These are phyloP conservation scores for Thymelicus sylvestris DNA, from an alignment of 2,888 invertebrate genomes.

Conservation along the genomic window DNA sequence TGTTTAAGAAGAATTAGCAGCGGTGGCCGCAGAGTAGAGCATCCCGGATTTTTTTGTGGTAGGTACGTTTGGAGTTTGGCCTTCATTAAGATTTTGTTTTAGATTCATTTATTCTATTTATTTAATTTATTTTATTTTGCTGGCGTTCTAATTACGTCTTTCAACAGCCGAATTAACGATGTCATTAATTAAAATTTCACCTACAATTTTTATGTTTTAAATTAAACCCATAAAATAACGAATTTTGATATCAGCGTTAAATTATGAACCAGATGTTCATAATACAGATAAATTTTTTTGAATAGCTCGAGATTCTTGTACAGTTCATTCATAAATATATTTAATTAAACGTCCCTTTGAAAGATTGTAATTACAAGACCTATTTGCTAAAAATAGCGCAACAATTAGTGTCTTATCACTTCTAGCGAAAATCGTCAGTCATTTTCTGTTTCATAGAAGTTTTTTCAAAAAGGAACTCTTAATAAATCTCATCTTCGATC, in stretches of 20 bases:
- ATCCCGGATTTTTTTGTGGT: too few relatives aligned
- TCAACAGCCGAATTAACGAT: not conserved
- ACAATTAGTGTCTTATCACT: slow-evolving; percentile 16
- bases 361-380: not conserved
- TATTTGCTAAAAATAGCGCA: slow-evolving; percentile 10
- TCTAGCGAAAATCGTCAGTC: not conserved
- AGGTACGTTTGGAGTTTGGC: not conserved
- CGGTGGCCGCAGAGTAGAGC: too few relatives aligned
- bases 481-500: too few relatives aligned
- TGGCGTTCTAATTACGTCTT: not conserved
- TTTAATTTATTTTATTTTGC: not conserved
- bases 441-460: slow-evolving; percentile 4
- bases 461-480: slow-evolving; percentile 17
- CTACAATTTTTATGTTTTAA: too few relatives aligned
- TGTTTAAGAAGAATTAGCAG: too few relatives aligned
- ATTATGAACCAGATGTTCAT: not conserved
- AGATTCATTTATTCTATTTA: too few relatives aligned
- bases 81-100: not conserved
- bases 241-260: not conserved
- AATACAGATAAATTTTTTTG: not conserved
- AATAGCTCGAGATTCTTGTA: not conserved
- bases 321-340: not conserved
- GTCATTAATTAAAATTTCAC: too few relatives aligned
- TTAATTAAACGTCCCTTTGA: not conserved
- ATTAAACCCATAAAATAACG: too few relatives aligned